Base-by-base conservation (phyloP, 2,888 invertebrate species). In the Psococerastis gibbosa region DNA sequence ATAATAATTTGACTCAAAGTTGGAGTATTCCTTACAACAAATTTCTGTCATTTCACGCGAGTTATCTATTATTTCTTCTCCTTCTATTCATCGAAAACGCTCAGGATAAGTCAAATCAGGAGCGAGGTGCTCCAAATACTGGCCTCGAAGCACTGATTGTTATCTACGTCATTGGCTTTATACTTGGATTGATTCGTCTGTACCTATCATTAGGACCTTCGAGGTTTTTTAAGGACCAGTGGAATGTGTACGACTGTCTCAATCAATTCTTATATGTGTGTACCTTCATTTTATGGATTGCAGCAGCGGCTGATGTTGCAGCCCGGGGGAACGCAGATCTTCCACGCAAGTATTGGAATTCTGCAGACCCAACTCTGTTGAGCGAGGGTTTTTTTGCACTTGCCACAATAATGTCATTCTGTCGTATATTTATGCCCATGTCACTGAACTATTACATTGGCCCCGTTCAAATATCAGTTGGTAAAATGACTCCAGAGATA, bases 11-110 rank as follows among this genome's bases (percentile, higher is more conserved):
- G 43, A 65, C 70, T 15, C 64, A 61, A 46, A 66, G 67, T 54
- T 74, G 69, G 66, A 62, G 65, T 50, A 66, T 75, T 52, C 80
- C 80, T 22, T 65, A 78, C 49, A 78, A 78, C 58, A 75, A 76
- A 60, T 75, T 78, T 62, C 69, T 81, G 52, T 76, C 73, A 43
- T 74, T 73, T 53, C 65, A 71, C 4, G 68, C 76, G 13, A 71
- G 74, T 11, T 78, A 78, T 56, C 55, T 75, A 44, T 61, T 76
- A 47, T 81, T 80, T 60, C 66, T 79, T 41, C 54, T 68, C 2
- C 57, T 78, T 47, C 66, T 78, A 47, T 73, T 73, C 55, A 52
- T 68, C 41, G 67, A 72, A 53, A 73, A 72, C 22, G 70, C 71
- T 59, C 60, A 66, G 54, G 69, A 71, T 56, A 74, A 73, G 57